Base-by-base conservation (phyloP, 2,888 invertebrate species). In the Morpho deidamia region DNA sequence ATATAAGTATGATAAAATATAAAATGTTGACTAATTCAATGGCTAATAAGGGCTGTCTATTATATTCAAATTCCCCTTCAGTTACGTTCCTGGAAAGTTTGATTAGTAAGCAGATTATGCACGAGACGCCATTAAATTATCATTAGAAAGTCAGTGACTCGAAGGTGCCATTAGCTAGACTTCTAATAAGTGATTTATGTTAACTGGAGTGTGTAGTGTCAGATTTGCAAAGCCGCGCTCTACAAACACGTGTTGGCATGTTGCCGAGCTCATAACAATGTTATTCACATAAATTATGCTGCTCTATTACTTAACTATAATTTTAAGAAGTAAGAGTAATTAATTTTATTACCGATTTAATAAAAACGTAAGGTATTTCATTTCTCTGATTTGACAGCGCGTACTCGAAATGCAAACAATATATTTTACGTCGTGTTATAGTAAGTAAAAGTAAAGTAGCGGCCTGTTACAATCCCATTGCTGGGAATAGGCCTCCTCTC, bases 101-200 rank as follows among this genome's bases (percentile, higher is more conserved):
- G 79, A 80, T 83, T 81, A 81, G 78, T 78, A 74, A 67, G 77
- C 71, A 68, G 81, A 80, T 83, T 77, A 77, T 78, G 73, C 79
- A 72, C 72, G 73, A 76, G 76, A 74, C 74, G 78, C 74, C 76
- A 83, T 83, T 78, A 81, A 80, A 81, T 79, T 81, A 76, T 78
- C 79, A 80, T 85, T 84, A 83, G 78, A 74, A 76, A 78, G 74
- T 69, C 77, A 78, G 51, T 76, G 72, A 67, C 74, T 71, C 69
- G 69, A 74, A 77, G 72, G 70, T 71, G 68, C 76, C 77, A 78
- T 83, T 81, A 83, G 76, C 71, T 74, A 71, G 64, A 70, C 70
- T 70, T 71, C 70, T 78, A 80, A 83, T 83, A 75, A 83, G 72
- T 81, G 81, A 83, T 83, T 78, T 79, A 78, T 69, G 80, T 72